Percentiles rank a stretch among this genome's conserved stretches.
Conservation (phyloP, 2,113 vertebrate species). For the Callaeas wilsoni region DNA sequence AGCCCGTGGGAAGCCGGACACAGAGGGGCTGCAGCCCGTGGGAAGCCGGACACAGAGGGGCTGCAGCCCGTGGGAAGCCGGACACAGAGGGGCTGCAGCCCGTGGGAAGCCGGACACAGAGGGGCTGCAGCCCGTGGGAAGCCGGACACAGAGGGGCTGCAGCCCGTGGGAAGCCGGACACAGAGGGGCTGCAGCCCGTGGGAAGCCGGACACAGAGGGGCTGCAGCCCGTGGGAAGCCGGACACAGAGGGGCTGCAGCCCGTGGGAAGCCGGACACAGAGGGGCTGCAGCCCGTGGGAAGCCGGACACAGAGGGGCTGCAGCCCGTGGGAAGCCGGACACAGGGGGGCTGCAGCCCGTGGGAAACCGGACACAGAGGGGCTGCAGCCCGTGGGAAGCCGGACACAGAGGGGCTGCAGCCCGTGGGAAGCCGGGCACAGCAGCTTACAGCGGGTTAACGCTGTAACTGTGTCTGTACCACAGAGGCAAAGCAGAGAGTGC, state of each 20-base stretch:
- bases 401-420: no score
- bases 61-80: not conserved
- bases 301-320: not conserved
- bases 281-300: not conserved
- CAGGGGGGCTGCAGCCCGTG: not conserved
- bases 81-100: not conserved
- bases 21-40: not conserved
- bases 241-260: not conserved
- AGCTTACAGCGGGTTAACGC: not conserved
- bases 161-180: not conserved
- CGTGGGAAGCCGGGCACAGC: not conserved
- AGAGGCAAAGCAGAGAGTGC: not conserved
- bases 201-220: rapidly evolving
- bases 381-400: not conserved
- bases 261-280: not conserved
- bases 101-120: not conserved
- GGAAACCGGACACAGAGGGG: not conserved
- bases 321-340: not conserved
- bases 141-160: not conserved
- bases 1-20: not conserved
- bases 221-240: not conserved
- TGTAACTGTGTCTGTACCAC: not conserved
- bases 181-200: not conserved
- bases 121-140: not conserved
- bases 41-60: not conserved